phyloP scores from a whole-genome alignment of 2,113 vertebrate species.

The Canis aureus region DNA sequence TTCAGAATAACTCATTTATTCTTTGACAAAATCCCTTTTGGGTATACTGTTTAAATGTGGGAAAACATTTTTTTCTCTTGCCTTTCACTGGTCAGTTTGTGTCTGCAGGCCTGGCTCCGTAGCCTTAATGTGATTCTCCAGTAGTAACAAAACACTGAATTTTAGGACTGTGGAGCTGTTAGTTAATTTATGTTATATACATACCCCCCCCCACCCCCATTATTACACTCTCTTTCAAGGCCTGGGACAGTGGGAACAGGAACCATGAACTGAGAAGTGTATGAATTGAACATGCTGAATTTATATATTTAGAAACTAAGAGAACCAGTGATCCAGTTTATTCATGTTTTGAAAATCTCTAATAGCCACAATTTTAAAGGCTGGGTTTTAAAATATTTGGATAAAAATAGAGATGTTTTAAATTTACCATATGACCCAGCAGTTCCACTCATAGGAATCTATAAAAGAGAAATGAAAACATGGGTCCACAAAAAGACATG shows the following conservation, averaged over 20 bases:
- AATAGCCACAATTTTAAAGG: slow-evolving; percentile 47
- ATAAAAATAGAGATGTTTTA: slow-evolving; percentile 45
- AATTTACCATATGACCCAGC: slow-evolving; percentile 21
- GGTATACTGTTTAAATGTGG: not conserved
- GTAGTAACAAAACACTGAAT: slow-evolving; percentile 17
- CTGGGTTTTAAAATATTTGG: not conserved
- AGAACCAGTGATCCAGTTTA: slow-evolving; percentile 43
- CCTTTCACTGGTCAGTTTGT: slow-evolving; percentile 1
- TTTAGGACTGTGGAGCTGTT: not conserved
- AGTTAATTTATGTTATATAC: not conserved
- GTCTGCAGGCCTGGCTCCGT: not conserved
- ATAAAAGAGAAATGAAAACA: slow-evolving; percentile 52
- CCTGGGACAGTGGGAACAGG: slow-evolving; percentile 10
- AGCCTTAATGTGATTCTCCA: not conserved
- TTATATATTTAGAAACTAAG: slow-evolving; percentile 46
- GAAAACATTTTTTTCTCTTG: not conserved
- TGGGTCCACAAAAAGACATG: not conserved
- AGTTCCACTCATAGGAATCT: slow-evolving; percentile 35
- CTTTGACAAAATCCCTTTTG: not conserved
- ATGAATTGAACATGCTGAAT: not conserved
- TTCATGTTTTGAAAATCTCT: slow-evolving; percentile 53
- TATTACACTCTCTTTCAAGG: not conserved
- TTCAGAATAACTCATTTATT: not conserved
- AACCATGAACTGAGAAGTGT: not conserved
- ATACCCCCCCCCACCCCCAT: not conserved